phyloP scores from a whole-genome alignment of 2,113 vertebrate species.

The Passer montanus region DNA sequence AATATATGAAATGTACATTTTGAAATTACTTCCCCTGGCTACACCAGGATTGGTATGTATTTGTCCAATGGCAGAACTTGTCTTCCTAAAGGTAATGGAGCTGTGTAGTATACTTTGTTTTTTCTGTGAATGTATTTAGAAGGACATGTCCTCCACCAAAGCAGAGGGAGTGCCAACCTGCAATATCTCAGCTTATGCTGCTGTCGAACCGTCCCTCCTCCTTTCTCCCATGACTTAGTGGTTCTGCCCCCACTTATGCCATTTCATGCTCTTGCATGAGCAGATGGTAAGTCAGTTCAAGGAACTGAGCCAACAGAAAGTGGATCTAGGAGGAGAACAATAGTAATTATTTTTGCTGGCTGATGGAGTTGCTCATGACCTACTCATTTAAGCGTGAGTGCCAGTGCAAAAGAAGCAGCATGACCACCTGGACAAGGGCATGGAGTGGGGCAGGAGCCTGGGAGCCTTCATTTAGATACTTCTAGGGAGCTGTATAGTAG shows the following conservation, averaged over 20 bases:
- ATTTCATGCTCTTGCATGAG: neutral
- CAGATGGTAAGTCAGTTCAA: conserved; percentile 4
- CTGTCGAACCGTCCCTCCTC: accelerated
- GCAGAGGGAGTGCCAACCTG: neutral
- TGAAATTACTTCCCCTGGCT: neutral
- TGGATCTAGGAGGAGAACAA: neutral
- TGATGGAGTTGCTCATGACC: neutral
- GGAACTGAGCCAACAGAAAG: conserved; percentile 3
- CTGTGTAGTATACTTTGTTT: neutral
- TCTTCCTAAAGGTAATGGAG: neutral
- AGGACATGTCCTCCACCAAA: neutral
- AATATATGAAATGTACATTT: neutral
- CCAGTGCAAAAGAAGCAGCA: neutral
- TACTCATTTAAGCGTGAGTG: neutral
- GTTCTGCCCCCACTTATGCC: neutral
- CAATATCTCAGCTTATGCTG: neutral
- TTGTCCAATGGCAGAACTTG: neutral
- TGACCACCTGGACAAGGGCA: neutral
- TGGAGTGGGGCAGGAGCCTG: neutral
- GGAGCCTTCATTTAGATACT: neutral
- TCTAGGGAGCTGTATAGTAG: neutral
- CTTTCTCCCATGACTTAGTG: neutral
- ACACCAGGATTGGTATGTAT: neutral
- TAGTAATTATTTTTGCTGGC: conserved; percentile 13
- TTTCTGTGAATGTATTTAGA: neutral